Conservation (phyloP, 2,797 vertebrate species). For the Micrastur ruficollis region DNA sequence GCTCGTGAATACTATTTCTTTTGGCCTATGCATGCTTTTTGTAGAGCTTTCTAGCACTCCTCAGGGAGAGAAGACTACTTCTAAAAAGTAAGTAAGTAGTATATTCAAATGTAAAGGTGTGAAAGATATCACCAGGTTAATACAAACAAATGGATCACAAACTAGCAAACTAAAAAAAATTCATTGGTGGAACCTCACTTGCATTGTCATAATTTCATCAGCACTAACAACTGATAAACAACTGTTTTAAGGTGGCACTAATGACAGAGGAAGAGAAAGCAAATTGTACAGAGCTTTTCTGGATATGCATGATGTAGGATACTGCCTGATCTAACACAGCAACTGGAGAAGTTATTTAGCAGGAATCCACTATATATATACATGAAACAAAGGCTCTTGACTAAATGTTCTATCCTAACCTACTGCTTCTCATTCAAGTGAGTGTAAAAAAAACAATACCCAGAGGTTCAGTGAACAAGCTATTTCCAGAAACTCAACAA, state of each 20-base stretch:
- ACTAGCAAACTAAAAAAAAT: not conserved
- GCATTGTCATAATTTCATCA: not conserved
- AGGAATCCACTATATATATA: not conserved
- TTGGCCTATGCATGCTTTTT: not conserved
- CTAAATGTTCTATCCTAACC: not conserved
- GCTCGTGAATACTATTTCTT: not conserved
- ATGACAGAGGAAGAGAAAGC: not conserved
- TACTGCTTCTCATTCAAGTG: not conserved
- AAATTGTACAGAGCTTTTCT: not conserved
- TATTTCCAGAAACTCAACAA: not conserved
- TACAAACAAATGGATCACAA: not conserved
- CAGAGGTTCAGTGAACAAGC: constrained; percentile 10
- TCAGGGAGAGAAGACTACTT: not conserved
- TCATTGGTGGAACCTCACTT: not conserved
- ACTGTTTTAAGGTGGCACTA: not conserved
- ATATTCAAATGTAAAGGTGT: not conserved
- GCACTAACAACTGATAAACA: not conserved
- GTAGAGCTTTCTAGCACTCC: not conserved
- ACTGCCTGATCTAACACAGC: not conserved
- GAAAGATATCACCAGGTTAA: not conserved
- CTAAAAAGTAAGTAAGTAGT: not conserved
- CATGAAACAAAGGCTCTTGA: not conserved
- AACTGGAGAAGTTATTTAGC: not conserved
- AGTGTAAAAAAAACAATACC: not conserved
- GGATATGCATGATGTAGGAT: not conserved